Conservation (phyloP, 2,797 vertebrate species). For the Thripadectes ignobilis region DNA sequence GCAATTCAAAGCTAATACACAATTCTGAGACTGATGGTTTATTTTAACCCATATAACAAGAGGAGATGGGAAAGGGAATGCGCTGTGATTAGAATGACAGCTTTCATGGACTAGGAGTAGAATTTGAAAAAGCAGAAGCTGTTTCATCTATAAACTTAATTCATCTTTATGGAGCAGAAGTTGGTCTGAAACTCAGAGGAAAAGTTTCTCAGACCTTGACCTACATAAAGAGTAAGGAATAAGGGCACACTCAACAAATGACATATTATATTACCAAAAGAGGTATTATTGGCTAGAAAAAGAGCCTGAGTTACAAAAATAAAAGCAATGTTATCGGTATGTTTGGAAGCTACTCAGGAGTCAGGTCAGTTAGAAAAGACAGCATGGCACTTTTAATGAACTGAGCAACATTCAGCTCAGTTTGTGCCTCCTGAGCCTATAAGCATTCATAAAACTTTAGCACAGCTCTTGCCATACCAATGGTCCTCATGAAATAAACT, state of each 20-base stretch:
- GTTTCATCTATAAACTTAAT: constrained; percentile 3
- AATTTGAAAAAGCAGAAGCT: constrained; percentile 26
- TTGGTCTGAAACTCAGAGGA: background rate
- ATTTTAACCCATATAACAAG: constrained; percentile 37
- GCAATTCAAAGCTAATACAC: constrained; percentile 43
- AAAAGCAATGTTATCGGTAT: background rate
- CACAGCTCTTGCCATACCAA: background rate
- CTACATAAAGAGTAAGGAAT: background rate
- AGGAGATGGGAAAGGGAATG: background rate
- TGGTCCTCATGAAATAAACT: background rate
- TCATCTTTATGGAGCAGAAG: background rate
- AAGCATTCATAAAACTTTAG: background rate
- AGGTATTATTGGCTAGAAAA: background rate
- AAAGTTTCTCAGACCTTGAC: background rate
- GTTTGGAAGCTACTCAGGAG: background rate
- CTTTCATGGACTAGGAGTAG: background rate
- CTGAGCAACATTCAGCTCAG: background rate
- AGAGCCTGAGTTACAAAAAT: background rate
- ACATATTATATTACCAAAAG: background rate
- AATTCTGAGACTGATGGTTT: constrained; percentile 30
- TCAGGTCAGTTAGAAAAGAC: background rate
- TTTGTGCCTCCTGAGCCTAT: background rate
- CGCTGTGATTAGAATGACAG: background rate
- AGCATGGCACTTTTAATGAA: background rate
- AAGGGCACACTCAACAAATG: background rate